Base-by-base conservation (phyloP, 30 jellyfish, hydroid and myxozoan species). In the Cassiopea xamachana region DNA sequence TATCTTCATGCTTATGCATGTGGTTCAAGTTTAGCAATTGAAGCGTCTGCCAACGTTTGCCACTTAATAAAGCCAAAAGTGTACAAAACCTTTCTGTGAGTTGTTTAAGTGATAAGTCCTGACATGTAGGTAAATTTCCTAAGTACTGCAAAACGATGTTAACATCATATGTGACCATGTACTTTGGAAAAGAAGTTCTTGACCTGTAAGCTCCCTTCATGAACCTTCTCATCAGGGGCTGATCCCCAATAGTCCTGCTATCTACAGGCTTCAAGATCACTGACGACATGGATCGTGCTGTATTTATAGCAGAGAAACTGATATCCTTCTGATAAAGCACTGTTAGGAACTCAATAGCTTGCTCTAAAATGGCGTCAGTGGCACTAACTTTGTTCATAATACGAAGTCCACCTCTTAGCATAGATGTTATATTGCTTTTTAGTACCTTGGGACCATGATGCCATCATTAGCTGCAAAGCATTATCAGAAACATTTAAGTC, bases 221-320 rank as follows among this genome's bases (percentile, higher is more conserved):
- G 19, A 85, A 46, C 43, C 69, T 48, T 1, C 48, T 44, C 44
- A 85, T 73, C 1, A 16, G 51, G 17, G 79, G 62, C 49, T 85
- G 79, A 1, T 73, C 10, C 8, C 93, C 93, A 46, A 85, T 0
- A 0, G 87, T 9, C 60, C 5, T 48, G 14, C 79, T 89, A n/a
- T 85, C 61, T 67, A 18, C n/a, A 15, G 12, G n/a, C 46, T 47
- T 19, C 49, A 85, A 44, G 16, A 85, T 19, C 15, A 50, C 79
- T 8, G 93, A 85, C 17, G 72, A 62, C 39, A 87, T 87, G 16
- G 93, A 85, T 85, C 79, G 71, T 48, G 93, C 93, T 48, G 93
- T 80, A 8, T 60, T 58, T 1, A 85, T 73, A 50, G 78, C 70
- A 7, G 76, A 14, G 47, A 70, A 74, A 16, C 64, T 46, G 12